These are phyloP conservation scores for Agrilus biguttatus DNA, from an alignment of 2,888 invertebrate species.

Conservation along the genomic window DNA sequence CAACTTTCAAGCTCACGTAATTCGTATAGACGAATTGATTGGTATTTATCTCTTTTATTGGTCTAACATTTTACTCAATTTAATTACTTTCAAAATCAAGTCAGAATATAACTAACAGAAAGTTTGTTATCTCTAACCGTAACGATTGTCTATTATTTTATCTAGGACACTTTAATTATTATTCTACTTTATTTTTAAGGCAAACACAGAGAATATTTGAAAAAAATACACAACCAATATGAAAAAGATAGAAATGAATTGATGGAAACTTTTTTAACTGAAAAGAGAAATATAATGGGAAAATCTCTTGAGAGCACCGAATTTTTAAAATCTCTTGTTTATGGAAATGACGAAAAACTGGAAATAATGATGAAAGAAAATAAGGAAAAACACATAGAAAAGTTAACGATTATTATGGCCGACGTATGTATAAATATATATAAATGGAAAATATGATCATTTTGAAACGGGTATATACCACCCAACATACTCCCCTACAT, in stretches of 20 bases:
- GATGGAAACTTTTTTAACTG: slow-evolving; percentile 36
- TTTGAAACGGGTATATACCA: too few relatives aligned
- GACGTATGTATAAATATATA: slow-evolving; percentile 23
- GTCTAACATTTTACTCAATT: background rate
- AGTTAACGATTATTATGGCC: slow-evolving; percentile 36
- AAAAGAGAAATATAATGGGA: slow-evolving; percentile 33
- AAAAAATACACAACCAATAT: slow-evolving; percentile 29
- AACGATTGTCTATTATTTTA: too few relatives aligned
- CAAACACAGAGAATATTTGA: slow-evolving; percentile 37
- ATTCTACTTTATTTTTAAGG: slow-evolving; percentile 10
- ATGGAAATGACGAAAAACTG: slow-evolving; percentile 21
- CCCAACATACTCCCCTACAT: too few relatives aligned
- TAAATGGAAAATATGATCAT: too few relatives aligned
- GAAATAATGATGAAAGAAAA: slow-evolving; percentile 23
- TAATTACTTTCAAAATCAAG: slow-evolving; percentile 1
- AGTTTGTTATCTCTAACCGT: too few relatives aligned
- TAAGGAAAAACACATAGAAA: slow-evolving; percentile 26
- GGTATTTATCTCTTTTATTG: slow-evolving; percentile 31
- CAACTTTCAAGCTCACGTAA: slow-evolving; percentile 58
- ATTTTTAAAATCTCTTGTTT: slow-evolving; percentile 28
- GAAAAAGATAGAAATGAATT: slow-evolving; percentile 39
- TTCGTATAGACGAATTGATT: slow-evolving; percentile 52
- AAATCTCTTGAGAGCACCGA: slow-evolving; percentile 29
- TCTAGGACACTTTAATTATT: too few relatives aligned
- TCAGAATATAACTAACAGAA: too few relatives aligned